A percentile compares a stretch with the other conserved stretches of the same genome.
These are phyloP conservation scores for Ephydatia muelleri DNA, from an alignment of 37 sponge, comb jelly and placozoan species.

Conservation along the genomic window DNA sequence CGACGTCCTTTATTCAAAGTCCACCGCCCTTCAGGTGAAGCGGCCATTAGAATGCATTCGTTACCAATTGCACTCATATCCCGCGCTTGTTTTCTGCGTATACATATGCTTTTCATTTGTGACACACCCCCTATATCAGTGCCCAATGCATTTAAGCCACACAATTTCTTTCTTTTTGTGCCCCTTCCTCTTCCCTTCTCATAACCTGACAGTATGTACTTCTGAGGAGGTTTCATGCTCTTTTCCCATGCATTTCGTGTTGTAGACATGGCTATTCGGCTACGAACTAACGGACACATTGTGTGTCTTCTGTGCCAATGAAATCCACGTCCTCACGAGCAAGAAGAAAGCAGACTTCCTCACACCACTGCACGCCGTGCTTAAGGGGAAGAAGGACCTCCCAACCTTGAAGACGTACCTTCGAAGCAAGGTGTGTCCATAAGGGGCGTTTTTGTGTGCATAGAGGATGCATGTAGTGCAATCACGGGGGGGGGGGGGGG, in stretches of 20 bases:
- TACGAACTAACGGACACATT: constrained; percentile 95
- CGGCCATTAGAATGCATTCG: not conserved
- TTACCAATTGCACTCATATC: not conserved
- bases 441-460: not conserved
- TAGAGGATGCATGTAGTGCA: no score
- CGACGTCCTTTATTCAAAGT: constrained; percentile 90
- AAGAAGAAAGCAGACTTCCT: constrained; percentile 96
- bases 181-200: no score
- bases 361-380: constrained; percentile 54
- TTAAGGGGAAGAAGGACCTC: constrained; percentile 42
- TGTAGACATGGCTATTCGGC: constrained; percentile 93
- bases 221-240: not conserved
- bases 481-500: constrained; percentile 14
- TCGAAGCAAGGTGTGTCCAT: constrained; percentile 61
- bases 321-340: constrained; percentile 77
- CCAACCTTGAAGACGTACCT: constrained; percentile 62
- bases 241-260: not conserved
- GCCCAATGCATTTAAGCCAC: no score
- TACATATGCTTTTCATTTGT: not conserved
- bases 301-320: constrained; percentile 77
- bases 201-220: not conserved
- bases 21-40: constrained; percentile 76
- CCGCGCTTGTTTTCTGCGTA: not conserved
- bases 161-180: no score
- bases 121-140: not conserved